Evolutionary conservation across 2,113 vertebrate genomes (phyloP).

Genomic region (Campylomormyrus numenius): DNA sequence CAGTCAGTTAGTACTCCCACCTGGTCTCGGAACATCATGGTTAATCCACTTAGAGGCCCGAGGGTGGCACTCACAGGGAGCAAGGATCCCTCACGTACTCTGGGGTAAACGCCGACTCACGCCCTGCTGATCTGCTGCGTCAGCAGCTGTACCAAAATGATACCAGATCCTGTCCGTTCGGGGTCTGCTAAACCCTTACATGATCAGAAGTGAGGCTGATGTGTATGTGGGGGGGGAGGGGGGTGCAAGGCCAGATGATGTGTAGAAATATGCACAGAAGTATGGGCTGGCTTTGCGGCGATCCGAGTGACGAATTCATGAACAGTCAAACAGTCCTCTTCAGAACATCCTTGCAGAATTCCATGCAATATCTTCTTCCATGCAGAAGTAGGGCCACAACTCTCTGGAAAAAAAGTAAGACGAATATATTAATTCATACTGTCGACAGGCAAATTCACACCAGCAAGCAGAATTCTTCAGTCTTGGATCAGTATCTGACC

Average conservation of each 20-base stretch:
- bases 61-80: conserved; percentile 20
- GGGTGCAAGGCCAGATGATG: background rate
- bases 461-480: background rate
- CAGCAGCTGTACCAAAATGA: conserved; percentile 47
- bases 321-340: conserved; percentile 32
- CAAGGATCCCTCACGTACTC: conserved; percentile 38
- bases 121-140: conserved; percentile 44
- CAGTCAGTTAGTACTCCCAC: conserved; percentile 89
- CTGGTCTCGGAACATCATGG: conserved; percentile 98
- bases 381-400: background rate
- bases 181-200: conserved; percentile 60
- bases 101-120: conserved; percentile 34
- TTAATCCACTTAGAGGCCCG: conserved; percentile 51
- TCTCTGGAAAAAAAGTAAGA: conserved; percentile 7
- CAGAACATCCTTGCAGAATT: conserved; percentile 30
- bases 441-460: background rate
- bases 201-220: conserved; percentile 50
- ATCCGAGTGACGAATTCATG: conserved; percentile 19
- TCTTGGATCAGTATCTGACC: background rate
- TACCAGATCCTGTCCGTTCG: conserved; percentile 57
- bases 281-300: conserved; percentile 23
- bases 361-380: conserved; percentile 26
- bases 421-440: background rate
- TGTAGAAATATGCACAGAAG: conserved; percentile 20
- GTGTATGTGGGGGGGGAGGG: conserved; percentile 15